These are phyloP conservation scores for Helostoma temminkii DNA, from an alignment of 2,797 vertebrate species.

Conservation along the genomic window DNA sequence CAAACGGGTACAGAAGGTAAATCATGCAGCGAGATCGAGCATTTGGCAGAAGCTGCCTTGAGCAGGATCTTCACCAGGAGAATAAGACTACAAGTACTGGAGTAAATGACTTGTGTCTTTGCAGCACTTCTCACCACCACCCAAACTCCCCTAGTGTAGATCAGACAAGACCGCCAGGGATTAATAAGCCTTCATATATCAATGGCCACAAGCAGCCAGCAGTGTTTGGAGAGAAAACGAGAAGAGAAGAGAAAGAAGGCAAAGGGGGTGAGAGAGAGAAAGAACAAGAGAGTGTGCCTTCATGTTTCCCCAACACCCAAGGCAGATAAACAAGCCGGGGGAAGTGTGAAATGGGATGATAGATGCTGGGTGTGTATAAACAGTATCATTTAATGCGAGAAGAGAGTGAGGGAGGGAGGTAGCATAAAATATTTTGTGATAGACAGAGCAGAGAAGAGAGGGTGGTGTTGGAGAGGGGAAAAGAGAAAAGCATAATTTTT, in stretches of 20 bases:
- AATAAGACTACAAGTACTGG: constrained; percentile 70
- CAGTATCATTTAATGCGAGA: constrained; percentile 79
- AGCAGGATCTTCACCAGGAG: constrained; percentile 72
- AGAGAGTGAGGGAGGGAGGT: constrained; percentile 67
- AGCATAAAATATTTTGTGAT: constrained; percentile 74
- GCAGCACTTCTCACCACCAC: constrained; percentile 61
- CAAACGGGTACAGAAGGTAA: constrained; percentile 52
- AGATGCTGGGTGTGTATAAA: constrained; percentile 82
- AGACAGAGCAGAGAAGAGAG: constrained; percentile 52
- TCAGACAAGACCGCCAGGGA: constrained; percentile 71
- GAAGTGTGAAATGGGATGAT: constrained; percentile 84
- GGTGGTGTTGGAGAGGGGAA: constrained; percentile 50
- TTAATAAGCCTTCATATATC: constrained; percentile 79
- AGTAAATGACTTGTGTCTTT: constrained; percentile 79
- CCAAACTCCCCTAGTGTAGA: constrained; percentile 62
- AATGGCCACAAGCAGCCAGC: constrained; percentile 74
- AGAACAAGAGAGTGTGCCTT: constrained; percentile 68
- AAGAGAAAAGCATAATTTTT: constrained; percentile 27
- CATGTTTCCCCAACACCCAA: constrained; percentile 78
- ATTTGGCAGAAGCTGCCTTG: constrained; percentile 61
- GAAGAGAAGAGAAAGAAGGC: constrained; percentile 59
- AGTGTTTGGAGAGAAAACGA: constrained; percentile 66
- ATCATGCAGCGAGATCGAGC: constrained; percentile 50
- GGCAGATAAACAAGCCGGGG: constrained; percentile 80
- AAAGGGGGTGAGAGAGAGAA: constrained; percentile 55